Conservation (phyloP, 2,888 invertebrate genomes). For the Ichneumoninae sp. region DNA sequence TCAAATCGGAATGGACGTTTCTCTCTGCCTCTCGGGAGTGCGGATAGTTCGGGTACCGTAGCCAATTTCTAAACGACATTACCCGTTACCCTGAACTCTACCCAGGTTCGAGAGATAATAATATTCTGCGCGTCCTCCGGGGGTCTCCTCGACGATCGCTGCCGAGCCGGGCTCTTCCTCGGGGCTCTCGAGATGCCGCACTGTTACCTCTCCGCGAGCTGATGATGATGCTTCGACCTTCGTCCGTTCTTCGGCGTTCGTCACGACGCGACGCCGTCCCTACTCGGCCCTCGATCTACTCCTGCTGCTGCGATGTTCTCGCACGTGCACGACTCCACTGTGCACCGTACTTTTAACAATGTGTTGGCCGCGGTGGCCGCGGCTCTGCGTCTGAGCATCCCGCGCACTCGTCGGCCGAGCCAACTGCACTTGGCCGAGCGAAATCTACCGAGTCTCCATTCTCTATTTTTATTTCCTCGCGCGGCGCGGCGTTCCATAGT, state of each 20-base stretch:
- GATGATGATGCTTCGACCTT: constrained; percentile 64
- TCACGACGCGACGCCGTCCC: constrained; percentile 60
- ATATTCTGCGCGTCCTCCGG: constrained; percentile 50
- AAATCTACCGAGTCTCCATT: constrained; percentile 49
- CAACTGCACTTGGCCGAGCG: constrained; percentile 51
- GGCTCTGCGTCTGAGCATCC: not conserved
- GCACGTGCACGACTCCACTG: constrained; percentile 53
- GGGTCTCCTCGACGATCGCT: constrained; percentile 31
- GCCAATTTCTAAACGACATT: constrained; percentile 64
- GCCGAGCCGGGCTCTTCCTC: constrained; percentile 1
- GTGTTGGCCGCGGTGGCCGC: constrained; percentile 38
- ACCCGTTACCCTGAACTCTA: constrained; percentile 66
- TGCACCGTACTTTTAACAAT: constrained; percentile 48
- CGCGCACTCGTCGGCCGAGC: constrained; percentile 21
- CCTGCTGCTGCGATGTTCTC: constrained; percentile 28
- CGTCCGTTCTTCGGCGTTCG: constrained; percentile 52
- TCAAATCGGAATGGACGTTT: constrained; percentile 40
- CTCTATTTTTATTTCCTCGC: constrained; percentile 11
- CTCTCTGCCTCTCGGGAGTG: constrained; percentile 13
- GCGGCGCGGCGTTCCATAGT: constrained; percentile 23
- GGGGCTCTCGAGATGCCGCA: not conserved
- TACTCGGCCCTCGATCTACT: constrained; percentile 26
- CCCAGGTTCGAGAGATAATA: constrained; percentile 48
- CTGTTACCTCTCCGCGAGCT: constrained; percentile 43
- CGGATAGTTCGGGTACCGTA: constrained; percentile 54